Percentiles rank a stretch among this genome's conserved stretches.
Conservation (phyloP, 2,888 invertebrate genomes). For the Eupithecia subumbrata region DNA sequence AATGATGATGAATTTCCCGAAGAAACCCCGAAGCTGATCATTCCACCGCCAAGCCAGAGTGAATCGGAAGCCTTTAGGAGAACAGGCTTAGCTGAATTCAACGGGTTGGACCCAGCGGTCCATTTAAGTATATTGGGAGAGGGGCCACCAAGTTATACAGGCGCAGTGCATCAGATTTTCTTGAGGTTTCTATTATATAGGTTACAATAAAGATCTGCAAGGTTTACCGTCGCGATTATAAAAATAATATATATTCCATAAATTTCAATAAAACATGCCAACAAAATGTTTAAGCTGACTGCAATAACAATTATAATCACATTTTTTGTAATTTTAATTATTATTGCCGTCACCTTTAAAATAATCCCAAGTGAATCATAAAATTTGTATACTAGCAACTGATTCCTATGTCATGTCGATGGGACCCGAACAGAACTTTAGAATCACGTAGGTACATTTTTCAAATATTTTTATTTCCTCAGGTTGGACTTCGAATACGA, state of each 20-base stretch:
- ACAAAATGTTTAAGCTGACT: neutral
- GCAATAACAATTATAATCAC: neutral
- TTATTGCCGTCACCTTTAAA: neutral
- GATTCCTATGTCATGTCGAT: neutral
- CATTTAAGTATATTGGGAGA: neutral
- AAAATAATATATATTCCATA: neutral
- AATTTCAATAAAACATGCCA: neutral
- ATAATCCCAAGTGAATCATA: neutral
- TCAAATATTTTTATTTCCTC: neutral
- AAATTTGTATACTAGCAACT: neutral
- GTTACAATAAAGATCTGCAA: neutral
- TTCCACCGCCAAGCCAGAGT: neutral
- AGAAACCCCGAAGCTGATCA: neutral
- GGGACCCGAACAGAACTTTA: neutral
- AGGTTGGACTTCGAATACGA: slow-evolving; percentile 12
- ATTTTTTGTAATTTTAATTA: neutral
- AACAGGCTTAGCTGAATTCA: neutral
- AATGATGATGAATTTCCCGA: neutral
- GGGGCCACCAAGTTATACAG: neutral
- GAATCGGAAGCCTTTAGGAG: neutral
- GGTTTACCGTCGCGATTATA: too few species aligned
- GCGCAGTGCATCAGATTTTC: neutral
- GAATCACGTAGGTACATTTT: neutral
- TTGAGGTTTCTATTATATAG: neutral
- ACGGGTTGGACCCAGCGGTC: neutral